Evolutionary conservation across 2,797 vertebrate species (phyloP).

Genomic region (Falco columbarius): DNA sequence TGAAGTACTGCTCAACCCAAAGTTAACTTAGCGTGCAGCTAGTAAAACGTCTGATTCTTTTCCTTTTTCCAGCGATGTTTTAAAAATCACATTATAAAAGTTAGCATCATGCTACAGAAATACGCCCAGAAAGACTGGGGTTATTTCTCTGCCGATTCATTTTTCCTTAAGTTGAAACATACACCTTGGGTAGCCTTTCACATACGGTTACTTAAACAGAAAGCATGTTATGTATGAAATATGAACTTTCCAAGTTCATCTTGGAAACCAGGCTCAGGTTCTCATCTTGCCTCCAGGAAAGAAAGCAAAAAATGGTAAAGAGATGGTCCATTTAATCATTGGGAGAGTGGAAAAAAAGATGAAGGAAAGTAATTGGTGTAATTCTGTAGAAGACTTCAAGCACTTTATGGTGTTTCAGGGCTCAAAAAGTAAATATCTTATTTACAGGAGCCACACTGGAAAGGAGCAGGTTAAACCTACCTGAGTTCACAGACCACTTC

Average conservation of each 20-base stretch:
- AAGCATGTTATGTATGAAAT: neutral
- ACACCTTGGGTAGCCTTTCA: neutral
- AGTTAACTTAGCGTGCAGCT: neutral
- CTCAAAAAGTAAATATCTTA: neutral
- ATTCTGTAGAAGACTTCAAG: neutral
- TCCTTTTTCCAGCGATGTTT: neutral
- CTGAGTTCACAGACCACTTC: neutral
- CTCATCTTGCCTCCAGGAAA: neutral
- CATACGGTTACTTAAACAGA: neutral
- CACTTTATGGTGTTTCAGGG: neutral
- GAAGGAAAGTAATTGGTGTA: neutral
- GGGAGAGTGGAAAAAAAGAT: neutral
- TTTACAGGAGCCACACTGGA: neutral
- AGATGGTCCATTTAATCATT: neutral
- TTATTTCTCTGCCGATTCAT: neutral
- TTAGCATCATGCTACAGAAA: neutral
- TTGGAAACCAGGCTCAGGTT: neutral
- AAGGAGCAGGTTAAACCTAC: neutral
- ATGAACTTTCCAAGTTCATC: neutral
- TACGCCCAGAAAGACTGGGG: accelerated
- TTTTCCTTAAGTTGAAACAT: no score
- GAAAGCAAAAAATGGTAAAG: neutral
- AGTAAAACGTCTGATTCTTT: neutral
- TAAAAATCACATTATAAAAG: neutral
- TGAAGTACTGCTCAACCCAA: neutral